Evolutionary conservation across 2,888 invertebrate genomes (phyloP), one percentile per base, ranked within the genome.

Genomic region (Molanna angustata): DNA sequence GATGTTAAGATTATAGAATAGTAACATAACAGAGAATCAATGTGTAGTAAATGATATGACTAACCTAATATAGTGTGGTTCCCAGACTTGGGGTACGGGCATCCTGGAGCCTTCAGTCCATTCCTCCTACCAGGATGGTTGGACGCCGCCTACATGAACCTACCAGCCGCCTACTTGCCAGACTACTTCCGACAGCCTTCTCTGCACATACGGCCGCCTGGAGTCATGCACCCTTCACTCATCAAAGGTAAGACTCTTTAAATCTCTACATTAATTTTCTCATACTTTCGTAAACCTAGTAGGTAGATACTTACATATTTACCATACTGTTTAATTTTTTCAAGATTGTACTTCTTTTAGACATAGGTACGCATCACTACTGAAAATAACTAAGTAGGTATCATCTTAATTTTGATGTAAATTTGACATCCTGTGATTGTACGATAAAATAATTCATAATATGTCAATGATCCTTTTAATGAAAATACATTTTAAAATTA

Each of bases 121-220:
- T 88, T 90, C 69, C 76, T 93, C 57, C 72, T 92, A 52, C 89
- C 88, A 0, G 86, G 87, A 27, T 91, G 92, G 88, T 71, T 93
- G 62, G 93, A 94, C 66, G 86, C 89, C 1, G 86, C 89, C 3
- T 90, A 90, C 69, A 81, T 90, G 71, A 84, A 85, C 63, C 81
- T 90, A 70, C 83, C 85, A 63, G 84, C 84, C 74, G 80, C 76
- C 1, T 59, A 59, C 46, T 76, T 78, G 71, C 80, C 81, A 4
- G 88, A 89, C 65, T 88, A 88, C 67, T 85, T 88, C 69, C 73
- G 80, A 64, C 76, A 76, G 52, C 80, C 79, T 3, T 76, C 75
- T 45, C 65, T 71, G 62, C 67, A 72, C 57, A 71, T 73, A 31
- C 67, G 67, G 51, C 61, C 69, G 20, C 66, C 70, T 31, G 32